Percentiles rank a stretch among this genome's conserved stretches.
Evolutionary conservation across 2,888 invertebrate species (phyloP).

Genomic region (Venusia cambrica): DNA sequence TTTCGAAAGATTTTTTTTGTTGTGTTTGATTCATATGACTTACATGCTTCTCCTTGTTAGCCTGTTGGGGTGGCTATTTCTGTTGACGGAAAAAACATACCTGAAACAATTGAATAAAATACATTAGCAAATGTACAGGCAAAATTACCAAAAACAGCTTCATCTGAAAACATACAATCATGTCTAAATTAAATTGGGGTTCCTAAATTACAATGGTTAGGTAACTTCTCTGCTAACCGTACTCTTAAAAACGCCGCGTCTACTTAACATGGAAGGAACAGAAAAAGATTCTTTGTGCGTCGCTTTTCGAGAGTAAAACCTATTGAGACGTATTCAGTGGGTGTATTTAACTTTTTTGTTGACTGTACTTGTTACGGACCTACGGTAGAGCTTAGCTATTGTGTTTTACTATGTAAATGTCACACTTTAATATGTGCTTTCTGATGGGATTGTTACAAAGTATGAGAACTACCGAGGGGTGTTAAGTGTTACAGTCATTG

Average conservation of each 20-base stretch:
- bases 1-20: no score
- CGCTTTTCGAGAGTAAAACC: constrained; percentile 68
- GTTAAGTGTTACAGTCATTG: background rate
- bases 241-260: constrained; percentile 57
- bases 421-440: constrained; percentile 20
- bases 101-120: constrained; percentile 12
- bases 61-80: no score
- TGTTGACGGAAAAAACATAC: no score
- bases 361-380: constrained; percentile 48
- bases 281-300: constrained; percentile 72
- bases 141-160: no score
- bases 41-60: no score
- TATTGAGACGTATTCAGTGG: constrained; percentile 59
- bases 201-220: background rate
- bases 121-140: no score
- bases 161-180: no score
- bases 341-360: constrained; percentile 69
- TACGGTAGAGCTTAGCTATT: constrained; percentile 22
- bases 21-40: no score
- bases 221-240: constrained; percentile 49
- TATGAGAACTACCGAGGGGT: constrained; percentile 6
- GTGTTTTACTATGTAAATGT: constrained; percentile 21
- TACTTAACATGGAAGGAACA: constrained; percentile 69
- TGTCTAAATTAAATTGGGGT: no score
- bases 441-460: constrained; percentile 16